Base-by-base conservation (phyloP, 2,113 vertebrate genomes). In the Typhlomys cinereus region DNA sequence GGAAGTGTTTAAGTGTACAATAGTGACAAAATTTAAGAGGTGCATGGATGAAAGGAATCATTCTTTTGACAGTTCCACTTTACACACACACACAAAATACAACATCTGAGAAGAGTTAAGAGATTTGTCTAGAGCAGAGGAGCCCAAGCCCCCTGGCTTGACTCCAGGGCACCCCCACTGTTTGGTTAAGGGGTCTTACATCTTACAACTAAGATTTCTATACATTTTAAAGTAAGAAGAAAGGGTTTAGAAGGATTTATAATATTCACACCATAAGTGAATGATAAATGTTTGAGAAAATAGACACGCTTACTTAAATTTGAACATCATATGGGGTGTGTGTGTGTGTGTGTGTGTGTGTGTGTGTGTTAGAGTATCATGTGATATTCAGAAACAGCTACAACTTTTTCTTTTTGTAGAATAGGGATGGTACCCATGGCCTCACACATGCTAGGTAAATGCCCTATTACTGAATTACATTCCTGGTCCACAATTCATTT, bases 11-110 rank as follows among this genome's bases (percentile, higher is more conserved):
- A 27, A 94, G 80, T 36, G 80, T 10, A 66, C 23, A 15, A 29
- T 66, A 57, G 59, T 34, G 66, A 69, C 25, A 75, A 59, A 86
- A 85, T 76, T 79, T 86, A 83, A 94, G 84, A 71, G 59, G 27
- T 41, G 4, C 44, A 66, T 5, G 34, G 4, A 89, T 54, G 23
- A 83, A 86, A 88, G 83, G 61, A 92, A 74, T 69, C 81, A 54
- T 14, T 85, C 59, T 76, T 62, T 46, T 46, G 44, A 80, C 31
- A 88, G 52, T 31, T 90, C 79, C 21, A 54, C 57, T 92, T 79
- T 85, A 79, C 64, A 66, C 21, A 41, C 25, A 78, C 18, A 34
- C 15, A 66, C 34, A 66, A 14, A 62, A 34, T n/a, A 27, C 14
- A 82, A 69, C 48, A 36, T 34, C 7, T 75, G 57, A 82, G n/a